Evolutionary conservation across 2,113 vertebrate genomes (phyloP).

Genomic region (Calyptommatus sinebrachiatus): DNA sequence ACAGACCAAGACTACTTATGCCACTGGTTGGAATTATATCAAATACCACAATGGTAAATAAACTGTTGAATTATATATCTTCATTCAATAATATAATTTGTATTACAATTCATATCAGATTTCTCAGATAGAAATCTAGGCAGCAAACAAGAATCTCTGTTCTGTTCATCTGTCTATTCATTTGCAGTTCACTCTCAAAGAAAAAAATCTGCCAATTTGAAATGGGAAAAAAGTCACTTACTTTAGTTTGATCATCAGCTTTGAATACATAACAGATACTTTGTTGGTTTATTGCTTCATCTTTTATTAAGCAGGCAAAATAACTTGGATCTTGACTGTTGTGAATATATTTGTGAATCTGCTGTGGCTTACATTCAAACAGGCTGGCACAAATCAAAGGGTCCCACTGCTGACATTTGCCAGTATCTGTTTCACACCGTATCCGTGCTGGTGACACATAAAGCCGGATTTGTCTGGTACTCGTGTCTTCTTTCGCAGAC

Average conservation of each 20-base stretch:
- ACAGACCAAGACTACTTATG: not conserved
- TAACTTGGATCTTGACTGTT: constrained; percentile 90
- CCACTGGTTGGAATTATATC: not conserved
- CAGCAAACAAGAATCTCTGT: constrained; percentile 11
- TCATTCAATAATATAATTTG: not conserved
- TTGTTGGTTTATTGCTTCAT: constrained; percentile 47
- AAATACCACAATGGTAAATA: not conserved
- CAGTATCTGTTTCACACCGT: constrained; percentile 75
- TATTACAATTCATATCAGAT: not conserved
- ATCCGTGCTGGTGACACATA: constrained; percentile 76
- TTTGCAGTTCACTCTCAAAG: not conserved
- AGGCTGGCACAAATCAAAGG: constrained; percentile 82
- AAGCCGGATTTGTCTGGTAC: constrained; percentile 67
- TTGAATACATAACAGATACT: constrained; percentile 90
- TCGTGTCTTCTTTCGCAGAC: constrained; percentile 50
- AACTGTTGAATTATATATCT: not conserved
- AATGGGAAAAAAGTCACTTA: constrained; percentile 64
- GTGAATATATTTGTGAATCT: constrained; percentile 87
- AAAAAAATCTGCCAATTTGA: not conserved
- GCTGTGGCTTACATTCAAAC: constrained; percentile 87
- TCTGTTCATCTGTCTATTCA: not conserved
- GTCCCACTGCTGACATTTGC: constrained; percentile 78
- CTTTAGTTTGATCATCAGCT: constrained; percentile 87
- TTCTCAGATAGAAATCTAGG: not conserved
- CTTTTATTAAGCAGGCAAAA: constrained; percentile 87